Percentiles rank a stretch among this genome's conserved stretches.
Conservation (phyloP, 2,888 invertebrate genomes). For the Oasisia sp. region DNA sequence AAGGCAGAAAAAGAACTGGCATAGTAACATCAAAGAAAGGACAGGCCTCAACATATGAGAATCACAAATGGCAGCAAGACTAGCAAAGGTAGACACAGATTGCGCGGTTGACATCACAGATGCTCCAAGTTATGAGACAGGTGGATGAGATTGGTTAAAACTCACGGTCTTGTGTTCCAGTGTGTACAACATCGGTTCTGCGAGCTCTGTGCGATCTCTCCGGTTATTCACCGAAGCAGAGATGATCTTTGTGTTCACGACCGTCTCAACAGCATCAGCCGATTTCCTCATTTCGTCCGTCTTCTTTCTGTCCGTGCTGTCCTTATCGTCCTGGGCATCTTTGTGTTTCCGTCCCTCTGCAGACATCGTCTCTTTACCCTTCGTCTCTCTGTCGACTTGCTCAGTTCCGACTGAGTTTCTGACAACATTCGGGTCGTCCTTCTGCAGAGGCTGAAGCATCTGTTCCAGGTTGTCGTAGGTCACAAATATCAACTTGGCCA, state of each 20-base stretch:
- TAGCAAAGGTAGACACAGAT: too few relatives aligned
- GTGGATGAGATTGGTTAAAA: not conserved
- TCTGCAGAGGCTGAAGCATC: conserved; percentile 39
- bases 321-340: not conserved
- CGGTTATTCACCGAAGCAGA: conserved; percentile 54
- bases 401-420: not conserved
- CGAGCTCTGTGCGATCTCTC: conserved; percentile 29
- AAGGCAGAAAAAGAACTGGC: too few relatives aligned
- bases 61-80: too few relatives aligned
- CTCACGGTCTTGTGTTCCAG: conserved; percentile 75
- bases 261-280: not conserved
- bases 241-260: conserved; percentile 56
- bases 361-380: conserved; percentile 17
- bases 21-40: too few relatives aligned
- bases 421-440: not conserved
- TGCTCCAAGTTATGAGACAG: too few relatives aligned
- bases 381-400: not conserved
- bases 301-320: not conserved
- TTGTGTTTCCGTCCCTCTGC: not conserved
- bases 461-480: conserved; percentile 55
- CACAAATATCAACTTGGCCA: conserved; percentile 56
- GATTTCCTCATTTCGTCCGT: not conserved
- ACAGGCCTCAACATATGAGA: too few relatives aligned
- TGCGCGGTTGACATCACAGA: too few relatives aligned
- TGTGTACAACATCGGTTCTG: conserved; percentile 81